phyloP scores from a whole-genome alignment of 1,140 invertebrate genomes.

The Dendroctonus valens region DNA sequence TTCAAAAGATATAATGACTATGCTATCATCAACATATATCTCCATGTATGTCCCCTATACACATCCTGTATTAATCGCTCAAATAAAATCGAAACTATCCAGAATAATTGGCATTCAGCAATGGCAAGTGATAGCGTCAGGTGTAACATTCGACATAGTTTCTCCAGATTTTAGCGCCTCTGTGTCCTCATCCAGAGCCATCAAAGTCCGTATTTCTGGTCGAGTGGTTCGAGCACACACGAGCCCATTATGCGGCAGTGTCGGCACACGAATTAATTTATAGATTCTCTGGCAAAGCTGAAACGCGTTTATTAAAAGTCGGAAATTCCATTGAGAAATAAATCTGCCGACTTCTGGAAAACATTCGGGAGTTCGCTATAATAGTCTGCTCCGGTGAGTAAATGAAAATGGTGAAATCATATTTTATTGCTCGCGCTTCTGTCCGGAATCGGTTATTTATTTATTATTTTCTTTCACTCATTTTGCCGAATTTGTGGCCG shows the following conservation, averaged over 20 bases:
- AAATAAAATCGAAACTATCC: no score
- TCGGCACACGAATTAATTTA: conserved; percentile 24
- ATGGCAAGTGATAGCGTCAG: no score
- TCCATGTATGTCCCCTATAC: no score
- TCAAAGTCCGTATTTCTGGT: background rate
- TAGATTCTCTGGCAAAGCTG: conserved; percentile 18
- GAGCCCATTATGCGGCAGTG: conserved; percentile 15
- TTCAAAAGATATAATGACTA: no score
- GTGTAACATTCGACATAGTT: no score
- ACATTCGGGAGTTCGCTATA: conserved; percentile 19
- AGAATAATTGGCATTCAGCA: no score
- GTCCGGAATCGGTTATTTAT: background rate
- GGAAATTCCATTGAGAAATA: conserved; percentile 30
- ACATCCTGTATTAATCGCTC: no score
- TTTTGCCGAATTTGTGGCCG: no score
- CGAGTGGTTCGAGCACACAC: conserved; percentile 13
- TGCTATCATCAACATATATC: no score
- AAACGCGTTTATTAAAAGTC: conserved; percentile 29
- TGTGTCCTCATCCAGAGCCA: no score
- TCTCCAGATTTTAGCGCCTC: no score
- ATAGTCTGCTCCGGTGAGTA: conserved; percentile 17
- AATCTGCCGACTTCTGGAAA: conserved; percentile 13
- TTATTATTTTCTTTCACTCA: no score
- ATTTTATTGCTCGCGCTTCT: conserved; percentile 16
- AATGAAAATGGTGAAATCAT: conserved; percentile 23